Base-by-base conservation (phyloP, 2,113 vertebrate species). In the Tapirus terrestris region DNA sequence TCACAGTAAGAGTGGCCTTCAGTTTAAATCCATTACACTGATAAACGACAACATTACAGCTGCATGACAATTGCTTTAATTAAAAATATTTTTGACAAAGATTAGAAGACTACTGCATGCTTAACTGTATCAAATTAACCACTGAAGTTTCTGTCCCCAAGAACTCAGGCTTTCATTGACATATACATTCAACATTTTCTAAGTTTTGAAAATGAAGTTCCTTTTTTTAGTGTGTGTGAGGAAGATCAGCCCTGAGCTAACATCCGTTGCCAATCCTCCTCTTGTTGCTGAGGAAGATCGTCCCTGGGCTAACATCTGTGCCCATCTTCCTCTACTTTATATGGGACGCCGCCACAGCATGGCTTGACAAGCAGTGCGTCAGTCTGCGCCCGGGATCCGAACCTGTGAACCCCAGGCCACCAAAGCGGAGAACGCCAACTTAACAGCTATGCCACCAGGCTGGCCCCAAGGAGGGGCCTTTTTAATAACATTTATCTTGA, bases 11-110 rank as follows among this genome's bases (percentile, higher is more conserved):
- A 98, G 94, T 98, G 72, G 97, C 90, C 96, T 97, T 97, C 98
- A 98, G 98, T 98, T 98, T 72, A 98, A 80, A 96, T 98, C 99
- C 98, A 98, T 99, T 99, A 99, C 92, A 97, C 96, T 98, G 98
- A 98, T 97, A 98, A 99, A 97, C 98, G 95, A 98, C 97, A 98
- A 98, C 98, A 98, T 94, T 88, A 94, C 85, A 90, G 97, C 96
- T 97, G 95, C 77, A 96, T 98, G 97, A 98, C 97, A 98, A 97
- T 65, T 84, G 97, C 97, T 98, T 98, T 98, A 99, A 99, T 99
- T 99, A 98, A 98, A 98, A 98, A 96, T 73, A 88, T 80, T 97
- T 97, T 90, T 96, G 67, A 96, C 56, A 85, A 94, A 94, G 36
- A 92, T 80, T 86, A 88, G 45, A 97, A 97, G 76, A 89, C 48